Evolutionary conservation across 2,797 vertebrate species (phyloP).

Genomic region (Microhierax caerulescens): DNA sequence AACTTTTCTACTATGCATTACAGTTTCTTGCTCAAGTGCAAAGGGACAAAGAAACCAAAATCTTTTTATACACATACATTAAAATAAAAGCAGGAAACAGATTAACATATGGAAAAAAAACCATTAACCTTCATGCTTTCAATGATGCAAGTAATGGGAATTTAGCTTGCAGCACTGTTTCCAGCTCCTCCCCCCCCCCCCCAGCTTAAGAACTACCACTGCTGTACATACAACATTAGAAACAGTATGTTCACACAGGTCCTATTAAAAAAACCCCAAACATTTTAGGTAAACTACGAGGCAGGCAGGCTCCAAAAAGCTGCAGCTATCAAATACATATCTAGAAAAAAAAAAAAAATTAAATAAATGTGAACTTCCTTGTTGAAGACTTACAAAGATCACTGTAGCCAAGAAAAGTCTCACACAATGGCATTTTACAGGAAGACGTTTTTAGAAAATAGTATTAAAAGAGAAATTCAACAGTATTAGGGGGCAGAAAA

Average conservation of each 20-base stretch:
- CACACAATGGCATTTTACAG: background rate
- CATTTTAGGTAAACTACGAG: background rate
- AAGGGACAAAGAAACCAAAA: conserved; percentile 36
- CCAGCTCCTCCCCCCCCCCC: background rate
- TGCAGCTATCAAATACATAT: background rate
- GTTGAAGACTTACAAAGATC: background rate
- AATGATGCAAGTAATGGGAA: background rate
- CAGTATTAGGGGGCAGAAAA: background rate
- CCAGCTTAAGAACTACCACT: background rate
- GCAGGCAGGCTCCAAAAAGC: background rate
- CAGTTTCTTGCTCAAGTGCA: conserved; percentile 39
- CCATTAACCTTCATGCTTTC: conserved; percentile 14
- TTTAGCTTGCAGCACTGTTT: background rate
- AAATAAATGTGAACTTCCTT: background rate
- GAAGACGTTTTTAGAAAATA: background rate
- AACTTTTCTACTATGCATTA: background rate
- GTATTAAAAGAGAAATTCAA: background rate
- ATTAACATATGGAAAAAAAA: conserved; percentile 19
- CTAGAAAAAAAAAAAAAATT: background rate
- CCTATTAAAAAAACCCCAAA: background rate
- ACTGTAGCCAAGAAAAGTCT: background rate
- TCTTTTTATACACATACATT: conserved; percentile 12
- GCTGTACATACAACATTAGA: background rate
- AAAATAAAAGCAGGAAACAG: conserved; percentile 46
- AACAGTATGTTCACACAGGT: background rate